Percentiles rank a stretch among this genome's conserved stretches.
Evolutionary conservation across 2,888 invertebrate genomes (phyloP).

Genomic region (Eilema sororculum): DNA sequence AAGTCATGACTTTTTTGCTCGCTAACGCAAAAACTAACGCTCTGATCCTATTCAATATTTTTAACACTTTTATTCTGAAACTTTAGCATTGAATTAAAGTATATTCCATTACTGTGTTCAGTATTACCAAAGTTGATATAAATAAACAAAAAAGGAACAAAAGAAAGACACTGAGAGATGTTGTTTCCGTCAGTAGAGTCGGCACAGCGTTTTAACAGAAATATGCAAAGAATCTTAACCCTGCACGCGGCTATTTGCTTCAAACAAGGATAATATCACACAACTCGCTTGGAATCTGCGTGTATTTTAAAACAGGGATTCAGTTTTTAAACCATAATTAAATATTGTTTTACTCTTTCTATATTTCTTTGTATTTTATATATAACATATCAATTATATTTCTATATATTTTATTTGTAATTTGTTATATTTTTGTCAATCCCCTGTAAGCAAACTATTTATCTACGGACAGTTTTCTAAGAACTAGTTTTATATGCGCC

Average conservation of each 20-base stretch:
- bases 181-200: constrained; percentile 1
- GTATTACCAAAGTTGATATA: not conserved
- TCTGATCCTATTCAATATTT: not conserved
- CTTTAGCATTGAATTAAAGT: not conserved
- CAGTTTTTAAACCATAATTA: too few relatives aligned
- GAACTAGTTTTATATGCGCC: too few relatives aligned
- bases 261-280: not conserved
- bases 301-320: too few relatives aligned
- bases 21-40: too few relatives aligned
- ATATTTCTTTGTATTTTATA: too few relatives aligned
- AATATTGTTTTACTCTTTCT: too few relatives aligned
- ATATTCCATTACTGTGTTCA: not conserved
- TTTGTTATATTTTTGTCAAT: too few relatives aligned
- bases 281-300: not conserved
- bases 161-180: constrained; percentile 4
- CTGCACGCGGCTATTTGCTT: not conserved
- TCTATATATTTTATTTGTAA: too few relatives aligned
- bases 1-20: not conserved
- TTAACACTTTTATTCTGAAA: not conserved
- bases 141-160: not conserved
- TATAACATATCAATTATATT: too few relatives aligned
- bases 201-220: not conserved
- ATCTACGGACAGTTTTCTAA: too few relatives aligned
- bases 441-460: too few relatives aligned
- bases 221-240: constrained; percentile 5